Evolutionary conservation across 2,113 vertebrate species (phyloP), one percentile per base, ranked within the genome.

Genomic region (Galemys pyrenaicus): DNA sequence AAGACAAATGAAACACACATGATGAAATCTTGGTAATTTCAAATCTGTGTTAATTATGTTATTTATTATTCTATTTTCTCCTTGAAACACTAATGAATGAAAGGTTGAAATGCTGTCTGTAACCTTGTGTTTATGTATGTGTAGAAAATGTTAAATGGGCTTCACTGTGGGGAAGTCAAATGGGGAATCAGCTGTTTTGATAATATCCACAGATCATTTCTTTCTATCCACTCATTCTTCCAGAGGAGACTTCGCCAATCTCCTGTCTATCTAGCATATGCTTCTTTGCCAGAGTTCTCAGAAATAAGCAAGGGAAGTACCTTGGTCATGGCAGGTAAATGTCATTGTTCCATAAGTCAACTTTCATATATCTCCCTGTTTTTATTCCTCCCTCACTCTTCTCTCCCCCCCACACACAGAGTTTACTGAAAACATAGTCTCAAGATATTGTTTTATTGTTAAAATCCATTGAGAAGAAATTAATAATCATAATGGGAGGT

Each of bases 381-480:
- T 35, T 11, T 24, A 37, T 35, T 19, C 39, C 30, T 32, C 22
- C 3, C 49, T 51, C 49, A 17, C 49, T 51, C 49, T 28, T 54
- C 30, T 32, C 22, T 6, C 49, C 17, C 15, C 17, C 49, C 17
- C 49, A 51, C 7, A 51, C 49, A 17, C 49, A 51, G 15, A 64
- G 11, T 79, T 41, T 71, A 71, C 15, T 32, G 20, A 73, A 93
- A 87, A 84, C 17, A 44, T 68, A 73, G 65, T 24, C 46, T 41
- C 46, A 82, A 88, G 81, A 91, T 56, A 90, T 79, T 71, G 71
- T 54, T 19, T 20, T 7, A 56, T 8, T 54, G 5, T 64, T 74
- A 67, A 71, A 93, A 49, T 51, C 24, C 26, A 84, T 11, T 92
- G 44, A 75, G 19, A 87, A 77, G 22, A 87, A 95, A 67, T 87